These are phyloP conservation scores for Bombus vancouverensis DNA, from an alignment of 1,140 invertebrate genomes.

Conservation along the genomic window DNA sequence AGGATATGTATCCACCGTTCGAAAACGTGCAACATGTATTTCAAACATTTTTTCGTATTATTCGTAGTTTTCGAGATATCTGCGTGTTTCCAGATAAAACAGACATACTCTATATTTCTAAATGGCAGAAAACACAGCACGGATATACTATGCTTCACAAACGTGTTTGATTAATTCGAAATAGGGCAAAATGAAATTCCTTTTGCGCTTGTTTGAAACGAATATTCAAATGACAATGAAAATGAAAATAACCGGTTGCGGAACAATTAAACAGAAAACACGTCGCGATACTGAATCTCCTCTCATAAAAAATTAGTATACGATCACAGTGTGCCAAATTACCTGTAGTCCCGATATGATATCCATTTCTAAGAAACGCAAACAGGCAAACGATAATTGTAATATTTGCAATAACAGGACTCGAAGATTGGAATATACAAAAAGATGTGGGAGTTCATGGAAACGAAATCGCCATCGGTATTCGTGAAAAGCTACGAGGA, in stretches of 20 bases:
- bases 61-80: too few relatives aligned
- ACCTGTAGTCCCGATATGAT: background rate
- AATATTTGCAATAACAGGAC: constrained; percentile 85
- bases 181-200: background rate
- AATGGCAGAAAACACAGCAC: background rate
- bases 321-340: too few relatives aligned
- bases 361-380: background rate
- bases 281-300: background rate
- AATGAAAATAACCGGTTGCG: background rate
- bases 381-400: background rate
- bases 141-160: background rate
- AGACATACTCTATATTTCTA: too few relatives aligned
- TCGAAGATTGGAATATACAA: constrained; percentile 97
- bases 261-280: background rate
- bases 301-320: background rate
- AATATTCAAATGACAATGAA: background rate
- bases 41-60: too few relatives aligned
- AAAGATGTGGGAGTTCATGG: constrained; percentile 99
- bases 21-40: too few relatives aligned
- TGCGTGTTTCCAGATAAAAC: too few relatives aligned
- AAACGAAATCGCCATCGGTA: constrained; percentile 90
- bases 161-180: background rate
- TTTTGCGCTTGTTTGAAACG: background rate
- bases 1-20: too few relatives aligned
- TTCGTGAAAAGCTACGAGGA: constrained; percentile 95